phyloP scores from a whole-genome alignment of 1,140 invertebrate species.

The Brachionus angularis region DNA sequence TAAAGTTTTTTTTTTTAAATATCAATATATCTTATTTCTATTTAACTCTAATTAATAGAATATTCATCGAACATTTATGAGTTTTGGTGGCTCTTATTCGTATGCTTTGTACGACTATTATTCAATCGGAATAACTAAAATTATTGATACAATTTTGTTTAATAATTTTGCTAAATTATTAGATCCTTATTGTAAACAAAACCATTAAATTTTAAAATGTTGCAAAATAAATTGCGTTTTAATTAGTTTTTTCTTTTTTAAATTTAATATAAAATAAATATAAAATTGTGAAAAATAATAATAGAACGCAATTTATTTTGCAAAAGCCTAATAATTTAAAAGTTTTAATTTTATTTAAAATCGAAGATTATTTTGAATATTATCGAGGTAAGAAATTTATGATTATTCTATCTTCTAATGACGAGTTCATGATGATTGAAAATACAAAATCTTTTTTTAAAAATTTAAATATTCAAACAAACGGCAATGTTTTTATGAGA shows the following conservation, averaged over 20 bases:
- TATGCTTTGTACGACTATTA: slow-evolving; percentile 4
- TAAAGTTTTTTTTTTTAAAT: no score
- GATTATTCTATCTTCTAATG: not conserved
- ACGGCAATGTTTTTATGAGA: slow-evolving; percentile 8
- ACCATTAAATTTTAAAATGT: no score
- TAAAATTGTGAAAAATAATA: no score
- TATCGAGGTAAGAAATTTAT: slow-evolving; percentile 13
- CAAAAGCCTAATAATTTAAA: no score
- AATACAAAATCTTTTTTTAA: slow-evolving; percentile 13
- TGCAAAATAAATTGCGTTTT: no score
- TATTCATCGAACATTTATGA: slow-evolving; percentile 3
- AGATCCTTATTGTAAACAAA: slow-evolving; percentile 4
- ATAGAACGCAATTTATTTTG: no score
- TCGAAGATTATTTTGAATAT: slow-evolving; percentile 8
- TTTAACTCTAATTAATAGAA: no score
- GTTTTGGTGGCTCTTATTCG: not conserved
- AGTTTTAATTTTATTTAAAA: not conserved
- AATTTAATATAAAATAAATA: not conserved
- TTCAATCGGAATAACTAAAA: not conserved
- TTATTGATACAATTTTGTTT: not conserved
- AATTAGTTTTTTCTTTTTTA: no score
- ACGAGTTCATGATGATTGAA: slow-evolving; percentile 9
- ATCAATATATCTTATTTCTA: not conserved
- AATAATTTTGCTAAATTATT: not conserved
- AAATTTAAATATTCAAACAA: slow-evolving; percentile 5